Conservation (phyloP, 2,888 invertebrate genomes). For the Pollenia griseotomentosa region DNA sequence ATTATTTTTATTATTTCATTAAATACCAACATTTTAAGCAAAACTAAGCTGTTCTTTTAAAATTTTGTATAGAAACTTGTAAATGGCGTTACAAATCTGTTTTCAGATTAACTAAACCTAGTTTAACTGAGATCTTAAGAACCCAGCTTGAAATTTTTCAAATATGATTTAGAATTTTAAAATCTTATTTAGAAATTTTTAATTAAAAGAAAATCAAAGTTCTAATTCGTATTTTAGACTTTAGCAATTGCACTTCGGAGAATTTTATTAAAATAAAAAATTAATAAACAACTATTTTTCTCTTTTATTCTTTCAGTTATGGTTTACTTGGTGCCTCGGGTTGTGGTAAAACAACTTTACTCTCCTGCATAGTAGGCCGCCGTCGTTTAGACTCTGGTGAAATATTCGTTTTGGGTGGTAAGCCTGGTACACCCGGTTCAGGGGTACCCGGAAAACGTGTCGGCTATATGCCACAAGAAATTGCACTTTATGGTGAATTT, state of each 20-base stretch:
- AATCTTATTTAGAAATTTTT: too few species aligned
- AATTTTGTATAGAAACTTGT: too few species aligned
- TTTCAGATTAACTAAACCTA: too few species aligned
- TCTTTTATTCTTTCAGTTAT: constrained; percentile 87
- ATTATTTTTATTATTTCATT: too few species aligned
- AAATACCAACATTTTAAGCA: too few species aligned
- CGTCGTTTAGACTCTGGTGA: constrained; percentile 93
- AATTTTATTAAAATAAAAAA: not conserved
- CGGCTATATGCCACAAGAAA: constrained; percentile 99
- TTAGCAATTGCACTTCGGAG: not conserved
- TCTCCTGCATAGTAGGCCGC: constrained; percentile 96
- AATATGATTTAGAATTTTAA: too few species aligned
- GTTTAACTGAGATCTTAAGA: too few species aligned
- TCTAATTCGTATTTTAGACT: too few species aligned
- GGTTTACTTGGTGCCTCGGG: constrained; percentile 97
- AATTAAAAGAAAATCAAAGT: too few species aligned
- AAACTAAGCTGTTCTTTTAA: too few species aligned
- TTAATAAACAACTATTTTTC: not conserved
- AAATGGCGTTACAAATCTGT: too few species aligned
- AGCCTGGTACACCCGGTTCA: constrained; percentile 94
- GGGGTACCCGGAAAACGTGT: constrained; percentile 96
- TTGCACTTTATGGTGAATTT: constrained; percentile 95
- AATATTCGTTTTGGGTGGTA: constrained; percentile 95
- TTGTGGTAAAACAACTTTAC: constrained; percentile 97
- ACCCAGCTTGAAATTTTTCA: too few species aligned